Evolutionary conservation across 2,888 invertebrate species (phyloP), one percentile per base, ranked within the genome.

Genomic region (Meloe dianella): DNA sequence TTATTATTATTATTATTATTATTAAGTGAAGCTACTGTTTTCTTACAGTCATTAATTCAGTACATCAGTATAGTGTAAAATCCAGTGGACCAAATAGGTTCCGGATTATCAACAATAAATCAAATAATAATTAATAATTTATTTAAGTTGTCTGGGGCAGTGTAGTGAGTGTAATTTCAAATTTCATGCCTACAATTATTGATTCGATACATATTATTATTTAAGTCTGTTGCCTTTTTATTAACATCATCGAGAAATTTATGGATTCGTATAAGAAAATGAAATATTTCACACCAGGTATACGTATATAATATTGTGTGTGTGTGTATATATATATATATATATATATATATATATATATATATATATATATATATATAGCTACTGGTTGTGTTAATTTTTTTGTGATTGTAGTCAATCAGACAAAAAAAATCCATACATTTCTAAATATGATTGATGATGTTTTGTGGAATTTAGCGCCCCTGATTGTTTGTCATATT

Each of bases 131-230:
- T 75, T 71, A 70, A 75, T 71, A 76, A 73, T 67, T 72, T 74
- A 73, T 75, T 74, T 66, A 70, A 74, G 66, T 72, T 73, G 72
- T 69, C 72, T 76, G 78, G 75, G 68, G 17, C 77, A 74, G 75
- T 74, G 76, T 74, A 72, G 72, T 64, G 71, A 76, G 73, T 77
- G 82, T 80, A 83, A 84, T 84, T 84, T 83, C 73, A 73, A 81
- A 84, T 84, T 84, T 83, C 82, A 84, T 81, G 82, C 80, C 73
- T 67, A 75, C 80, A 81, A 83, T 83, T 82, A 83, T 78, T 77
- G 78, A 83, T 83, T 83, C 81, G 82, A 81, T 81, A 78, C 81
- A 80, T 80, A 78, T 81, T 78, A 79, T 78, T 79, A 77, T 73
- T 66, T 57, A 59, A 60, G 64, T 60, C 65, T 60, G 65, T 71